Base-by-base conservation (phyloP, 2,113 vertebrate species). In the Brachyhypopomus gauderio region DNA sequence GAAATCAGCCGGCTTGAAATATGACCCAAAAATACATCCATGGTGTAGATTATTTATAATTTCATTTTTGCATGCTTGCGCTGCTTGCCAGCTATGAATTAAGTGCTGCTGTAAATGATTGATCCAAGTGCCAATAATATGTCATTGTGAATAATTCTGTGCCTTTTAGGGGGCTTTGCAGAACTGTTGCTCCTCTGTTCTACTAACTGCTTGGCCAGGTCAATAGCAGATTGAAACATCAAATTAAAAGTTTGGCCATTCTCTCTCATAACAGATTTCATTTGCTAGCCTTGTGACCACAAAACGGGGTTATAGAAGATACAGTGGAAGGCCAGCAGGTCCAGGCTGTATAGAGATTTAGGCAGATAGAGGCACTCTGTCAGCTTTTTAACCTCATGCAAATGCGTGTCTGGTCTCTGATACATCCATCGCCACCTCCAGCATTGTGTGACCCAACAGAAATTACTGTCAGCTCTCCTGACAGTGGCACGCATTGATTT, bases 391-490 rank as follows among this genome's bases (percentile, higher is more conserved):
- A 70, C 27, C 78, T 80, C 25, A 81, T 84, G 76, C 79, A 86
- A 86, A 86, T 85, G 52, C 59, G 48, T 76, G 72, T 74, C 75
- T 81, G 81, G 67, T 85, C 76, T 76, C 52, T 80, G 71, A 58
- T 79, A 78, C 66, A 85, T 83, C 88, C 88, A 90, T 93, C 86
- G 91, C 87, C 87, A 91, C 92, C 90, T 92, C 90, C 85, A 78
- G 85, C 88, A 81, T 92, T 90, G 89, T 90, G 87, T 92, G 91
- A 95, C 92, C 94, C 90, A 92, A 90, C 89, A 95, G 92, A 94
- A 94, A 95, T 94, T 88, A 93, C 93, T 94, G 92, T 93, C 92
- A 94, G 87, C 90, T 92, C 84, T 89, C 91, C 78, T 56, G 87
- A 89, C 91, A 90, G 86, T 77, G 41, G 5, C 90, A 83, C 62